A percentile compares a stretch with the other conserved stretches of the same genome.
phyloP scores from a whole-genome alignment of 2,797 vertebrate genomes.

The Antennarius maculatus region DNA sequence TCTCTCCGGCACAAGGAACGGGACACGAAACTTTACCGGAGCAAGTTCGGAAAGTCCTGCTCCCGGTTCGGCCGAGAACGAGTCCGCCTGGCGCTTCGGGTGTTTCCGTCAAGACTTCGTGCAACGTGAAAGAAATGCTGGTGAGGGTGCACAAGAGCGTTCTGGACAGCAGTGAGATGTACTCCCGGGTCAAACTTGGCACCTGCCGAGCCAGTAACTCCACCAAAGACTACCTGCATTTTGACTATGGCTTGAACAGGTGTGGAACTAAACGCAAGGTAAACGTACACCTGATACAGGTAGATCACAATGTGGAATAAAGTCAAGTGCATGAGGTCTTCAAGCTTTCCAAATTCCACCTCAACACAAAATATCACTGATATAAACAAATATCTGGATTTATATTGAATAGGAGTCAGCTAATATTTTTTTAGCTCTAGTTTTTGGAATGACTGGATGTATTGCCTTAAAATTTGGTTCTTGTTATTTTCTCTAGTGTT shows the following conservation, averaged over 20 bases:
- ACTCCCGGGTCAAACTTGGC: conserved; percentile 64
- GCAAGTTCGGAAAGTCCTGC: conserved; percentile 53
- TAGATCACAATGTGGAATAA: no score
- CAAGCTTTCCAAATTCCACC: no score
- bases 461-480: no score
- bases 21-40: conserved; percentile 56
- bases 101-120: conserved; percentile 45
- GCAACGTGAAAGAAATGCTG: conserved; percentile 56
- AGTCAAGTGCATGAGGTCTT: no score
- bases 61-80: conserved; percentile 29
- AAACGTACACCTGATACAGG: conserved; percentile 26
- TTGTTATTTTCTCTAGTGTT: no score
- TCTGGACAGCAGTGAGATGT: conserved; percentile 16
- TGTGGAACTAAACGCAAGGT: conserved; percentile 73
- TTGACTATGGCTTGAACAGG: conserved; percentile 59
- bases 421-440: no score
- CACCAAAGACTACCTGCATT: conserved; percentile 55
- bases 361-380: no score
- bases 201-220: conserved; percentile 58
- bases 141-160: conserved; percentile 64
- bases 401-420: no score
- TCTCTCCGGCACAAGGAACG: conserved; percentile 53
- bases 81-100: neutral
- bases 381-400: no score
- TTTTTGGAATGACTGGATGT: no score